A percentile compares a stretch with the other conserved stretches of the same genome.
Evolutionary conservation across 2,888 invertebrate genomes (phyloP).

Genomic region (Holacanthella duospinosa): DNA sequence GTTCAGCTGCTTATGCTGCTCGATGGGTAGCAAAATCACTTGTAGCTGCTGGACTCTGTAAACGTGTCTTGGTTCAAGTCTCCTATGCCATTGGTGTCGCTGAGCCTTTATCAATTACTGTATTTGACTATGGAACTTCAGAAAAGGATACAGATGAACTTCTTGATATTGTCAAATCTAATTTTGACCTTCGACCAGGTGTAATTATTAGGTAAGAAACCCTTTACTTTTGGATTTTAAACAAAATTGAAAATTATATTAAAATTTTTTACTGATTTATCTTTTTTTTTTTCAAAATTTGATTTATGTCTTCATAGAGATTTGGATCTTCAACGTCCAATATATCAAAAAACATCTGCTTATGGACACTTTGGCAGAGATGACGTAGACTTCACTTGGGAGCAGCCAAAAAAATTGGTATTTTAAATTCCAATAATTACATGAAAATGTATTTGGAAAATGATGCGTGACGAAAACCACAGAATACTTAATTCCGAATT

Average conservation of each 20-base stretch:
- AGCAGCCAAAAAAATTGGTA: slow-evolving; percentile 70
- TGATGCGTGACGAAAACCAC: too few relatives aligned
- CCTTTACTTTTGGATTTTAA: not conserved
- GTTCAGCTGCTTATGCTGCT: slow-evolving; percentile 94
- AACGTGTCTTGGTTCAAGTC: slow-evolving; percentile 92
- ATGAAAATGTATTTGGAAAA: too few relatives aligned
- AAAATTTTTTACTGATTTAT: not conserved
- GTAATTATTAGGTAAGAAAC: slow-evolving; percentile 84
- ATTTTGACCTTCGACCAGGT: slow-evolving; percentile 95
- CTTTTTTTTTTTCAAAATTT: not conserved
- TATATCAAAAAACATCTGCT: slow-evolving; percentile 93
- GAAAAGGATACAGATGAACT: slow-evolving; percentile 75
- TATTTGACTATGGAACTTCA: slow-evolving; percentile 95
- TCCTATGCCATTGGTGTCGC: slow-evolving; percentile 97
- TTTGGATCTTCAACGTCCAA: slow-evolving; percentile 82
- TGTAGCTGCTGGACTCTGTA: slow-evolving; percentile 86
- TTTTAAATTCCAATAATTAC: too few relatives aligned
- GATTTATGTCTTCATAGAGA: slow-evolving; percentile 51
- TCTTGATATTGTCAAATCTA: slow-evolving; percentile 75
- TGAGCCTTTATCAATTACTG: slow-evolving; percentile 90
- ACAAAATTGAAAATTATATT: slow-evolving; percentile 36
- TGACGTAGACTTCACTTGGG: slow-evolving; percentile 84
- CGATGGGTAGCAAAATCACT: slow-evolving; percentile 99
- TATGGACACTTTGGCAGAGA: slow-evolving; percentile 95
- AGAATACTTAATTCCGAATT: too few relatives aligned